Percentiles rank a stretch among this genome's conserved stretches.
Evolutionary conservation across 2,113 vertebrate genomes (phyloP).

Genomic region (Lagopus muta): DNA sequence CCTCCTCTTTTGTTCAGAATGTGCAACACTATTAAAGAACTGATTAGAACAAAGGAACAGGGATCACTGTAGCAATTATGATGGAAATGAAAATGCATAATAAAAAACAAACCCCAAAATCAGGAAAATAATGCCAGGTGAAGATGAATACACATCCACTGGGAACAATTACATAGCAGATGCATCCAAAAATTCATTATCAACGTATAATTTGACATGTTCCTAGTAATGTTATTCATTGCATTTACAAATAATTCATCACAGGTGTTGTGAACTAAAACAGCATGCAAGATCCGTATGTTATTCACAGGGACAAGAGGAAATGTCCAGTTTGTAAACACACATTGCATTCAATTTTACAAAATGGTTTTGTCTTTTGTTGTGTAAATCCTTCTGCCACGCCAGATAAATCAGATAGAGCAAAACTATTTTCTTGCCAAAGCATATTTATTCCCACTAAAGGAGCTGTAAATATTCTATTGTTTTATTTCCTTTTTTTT

Average conservation of each 20-base stretch:
- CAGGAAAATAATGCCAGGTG: slow-evolving; percentile 75
- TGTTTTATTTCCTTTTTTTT: neutral
- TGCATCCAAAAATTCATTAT: slow-evolving; percentile 74
- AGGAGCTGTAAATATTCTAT: neutral
- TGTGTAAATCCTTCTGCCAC: slow-evolving; percentile 26
- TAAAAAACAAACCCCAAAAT: slow-evolving; percentile 74
- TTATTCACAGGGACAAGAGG: slow-evolving; percentile 47
- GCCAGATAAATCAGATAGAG: neutral
- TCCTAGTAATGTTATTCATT: slow-evolving; percentile 73
- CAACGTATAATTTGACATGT: slow-evolving; percentile 72
- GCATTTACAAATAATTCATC: slow-evolving; percentile 74
- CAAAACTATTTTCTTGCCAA: slow-evolving; percentile 13
- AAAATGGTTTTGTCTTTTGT: slow-evolving; percentile 51
- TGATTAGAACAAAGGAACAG: slow-evolving; percentile 73
- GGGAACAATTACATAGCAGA: slow-evolving; percentile 69
- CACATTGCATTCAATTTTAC: slow-evolving; percentile 38
- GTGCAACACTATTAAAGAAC: slow-evolving; percentile 70
- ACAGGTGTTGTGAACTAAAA: slow-evolving; percentile 66
- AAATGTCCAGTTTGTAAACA: slow-evolving; percentile 66
- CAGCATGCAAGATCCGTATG: slow-evolving; percentile 34
- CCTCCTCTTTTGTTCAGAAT: slow-evolving; percentile 68
- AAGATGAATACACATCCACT: slow-evolving; percentile 48
- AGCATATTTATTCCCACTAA: slow-evolving; percentile 8
- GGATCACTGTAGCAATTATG: slow-evolving; percentile 80
- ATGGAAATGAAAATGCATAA: slow-evolving; percentile 83